These are phyloP conservation scores for Synergus gifuensis DNA, from an alignment of 2,888 invertebrate genomes.

Conservation along the genomic window DNA sequence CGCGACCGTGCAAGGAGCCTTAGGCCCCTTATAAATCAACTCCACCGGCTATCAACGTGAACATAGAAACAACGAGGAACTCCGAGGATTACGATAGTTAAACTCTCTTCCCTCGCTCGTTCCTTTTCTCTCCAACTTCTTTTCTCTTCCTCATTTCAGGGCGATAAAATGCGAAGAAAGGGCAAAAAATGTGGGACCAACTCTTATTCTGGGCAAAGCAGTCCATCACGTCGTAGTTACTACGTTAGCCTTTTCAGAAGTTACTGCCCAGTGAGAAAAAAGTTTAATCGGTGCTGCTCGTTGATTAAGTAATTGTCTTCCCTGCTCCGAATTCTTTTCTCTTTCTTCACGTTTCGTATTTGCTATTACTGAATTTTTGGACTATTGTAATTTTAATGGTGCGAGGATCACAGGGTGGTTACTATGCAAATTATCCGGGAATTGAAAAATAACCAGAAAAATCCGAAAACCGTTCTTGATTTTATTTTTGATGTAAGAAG, in stretches of 20 bases:
- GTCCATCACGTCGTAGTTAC: slow-evolving; percentile 41
- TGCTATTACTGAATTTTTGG: no score
- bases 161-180: slow-evolving; percentile 38
- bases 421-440: no score
- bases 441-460: no score
- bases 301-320: slow-evolving; percentile 32
- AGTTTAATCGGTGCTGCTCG: slow-evolving; percentile 16
- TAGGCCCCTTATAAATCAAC: slow-evolving; percentile 65
- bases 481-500: no score
- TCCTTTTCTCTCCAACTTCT: neutral
- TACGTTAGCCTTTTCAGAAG: slow-evolving; percentile 8
- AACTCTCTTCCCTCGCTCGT: slow-evolving; percentile 24
- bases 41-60: slow-evolving; percentile 45
- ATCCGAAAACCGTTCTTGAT: no score
- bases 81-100: slow-evolving; percentile 38
- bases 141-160: neutral
- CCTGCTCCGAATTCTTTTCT: neutral
- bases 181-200: slow-evolving; percentile 40
- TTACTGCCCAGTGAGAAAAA: slow-evolving; percentile 1
- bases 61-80: slow-evolving; percentile 45
- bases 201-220: slow-evolving; percentile 19
- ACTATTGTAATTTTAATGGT: no score
- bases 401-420: no score
- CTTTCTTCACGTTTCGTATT: neutral
- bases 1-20: slow-evolving; percentile 53